Base-by-base conservation (phyloP, 2,888 invertebrate genomes). In the Conus canariensis region DNA sequence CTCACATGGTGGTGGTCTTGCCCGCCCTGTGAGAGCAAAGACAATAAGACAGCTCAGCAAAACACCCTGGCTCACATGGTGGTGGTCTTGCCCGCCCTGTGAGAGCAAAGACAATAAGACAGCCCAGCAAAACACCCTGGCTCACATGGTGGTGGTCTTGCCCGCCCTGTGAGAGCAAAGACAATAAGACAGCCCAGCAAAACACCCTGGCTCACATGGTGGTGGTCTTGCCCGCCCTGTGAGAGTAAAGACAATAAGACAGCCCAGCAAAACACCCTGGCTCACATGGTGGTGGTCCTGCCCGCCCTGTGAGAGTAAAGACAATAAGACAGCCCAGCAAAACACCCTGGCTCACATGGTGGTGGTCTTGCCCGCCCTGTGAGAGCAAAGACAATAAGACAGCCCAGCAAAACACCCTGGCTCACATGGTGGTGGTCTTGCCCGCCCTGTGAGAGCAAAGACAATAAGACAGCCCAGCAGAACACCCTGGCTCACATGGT, bases 1-100 rank as follows among this genome's bases (percentile, higher is more conserved):
- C 95, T 93, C 93, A 98, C 98, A 98, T 98, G 0, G 98, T 98
- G 0, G 99, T 99, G 30, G 98, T 98, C 96, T 99, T 99, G 16
- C 99, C 99, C 0, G 99, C 98, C 0, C 99, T n/a, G n/a, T 45
- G 45, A 4, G 45, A 45, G 45, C 0, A 45, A 2, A 45, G 45
- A 45, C 45, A 45, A 45, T 45, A 45, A 1, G 45, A 45, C 45
- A 45, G 45, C 45, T 3, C 45, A 45, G 45, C 45, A 45, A 45
- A 45, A 45, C 45, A 45, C 45, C 45, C 45, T 45, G 45, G 45
- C 95, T 93, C 93, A 98, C 98, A 98, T 98, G 0, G 98, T 98
- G 0, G 99, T 99, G 30, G 98, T 98, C 96, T 99, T 99, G 16
- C 99, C 99, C 0, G 99, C 98, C 0, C 99, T n/a, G n/a, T 45